Base-by-base conservation (phyloP, 2,113 vertebrate species). In the Hippocampus abdominalis region DNA sequence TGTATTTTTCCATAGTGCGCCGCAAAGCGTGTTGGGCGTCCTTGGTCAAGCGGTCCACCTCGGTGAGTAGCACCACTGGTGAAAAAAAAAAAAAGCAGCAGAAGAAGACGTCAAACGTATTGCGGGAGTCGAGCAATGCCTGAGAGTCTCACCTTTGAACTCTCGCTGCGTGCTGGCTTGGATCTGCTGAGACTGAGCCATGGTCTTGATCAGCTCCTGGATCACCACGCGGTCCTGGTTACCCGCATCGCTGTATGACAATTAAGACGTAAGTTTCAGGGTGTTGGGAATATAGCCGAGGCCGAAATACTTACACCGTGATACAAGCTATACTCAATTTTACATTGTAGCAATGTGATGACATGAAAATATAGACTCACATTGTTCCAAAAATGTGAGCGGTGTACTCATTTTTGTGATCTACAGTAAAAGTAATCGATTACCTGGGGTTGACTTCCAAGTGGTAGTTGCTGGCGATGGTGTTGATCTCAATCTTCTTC, bases 401-500 rank as follows among this genome's bases (percentile, higher is more conserved):
- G 8, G 2, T 53, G 49, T 2, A 2, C 7, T 53, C 7, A 53
- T 1, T 12, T 25, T 60, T 29, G 25, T 27, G 25, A 27, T n/a
- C 0, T 59, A 13, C 29, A 16, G 29, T 25, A 20, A 27, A 32
- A 36, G 32, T 40, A 3, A 40, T 4, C 21, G 9, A 20, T 48
- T 27, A 96, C 96, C 97, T 98, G 63, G 97, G 90, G 79, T 98
- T 99, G 78, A 99, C 95, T 91, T 99, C 97, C 80, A 99, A 89
- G 80, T 99, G 97, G 75, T 99, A 99, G 91, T 99, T 99, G 87
- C 97, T 99, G 85, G 97, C 94, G 89, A 99, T 96, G 21, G 95
- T 97, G 87, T 96, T 98, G 74, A 99, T 97, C 89, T 99, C 97
- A 79, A 99, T 96, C 88, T 98, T 99, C 90, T 99, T 99, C 86